These are phyloP conservation scores for Notodromas monacha DNA, from an alignment of 2,888 invertebrate species.

Conservation along the genomic window DNA sequence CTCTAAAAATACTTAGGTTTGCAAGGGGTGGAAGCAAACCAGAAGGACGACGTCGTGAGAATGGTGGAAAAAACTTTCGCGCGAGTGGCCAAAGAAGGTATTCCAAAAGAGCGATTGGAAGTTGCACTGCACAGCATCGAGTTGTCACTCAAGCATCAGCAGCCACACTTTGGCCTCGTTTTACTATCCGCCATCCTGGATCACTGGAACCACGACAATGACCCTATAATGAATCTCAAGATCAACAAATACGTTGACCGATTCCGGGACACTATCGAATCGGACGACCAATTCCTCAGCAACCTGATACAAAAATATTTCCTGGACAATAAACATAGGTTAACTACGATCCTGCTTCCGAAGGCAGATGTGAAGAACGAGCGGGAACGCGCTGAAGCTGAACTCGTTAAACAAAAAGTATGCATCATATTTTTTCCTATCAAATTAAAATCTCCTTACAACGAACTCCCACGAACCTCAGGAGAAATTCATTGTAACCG, in stretches of 20 bases:
- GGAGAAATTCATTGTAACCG: too few relatives aligned
- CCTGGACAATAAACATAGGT: slow-evolving; percentile 37
- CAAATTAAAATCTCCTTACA: too few relatives aligned
- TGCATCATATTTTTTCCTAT: too few relatives aligned
- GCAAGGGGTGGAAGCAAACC: slow-evolving; percentile 36
- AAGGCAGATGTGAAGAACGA: slow-evolving; percentile 36
- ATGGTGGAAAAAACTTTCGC: slow-evolving; percentile 41
- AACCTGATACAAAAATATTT: slow-evolving; percentile 35
- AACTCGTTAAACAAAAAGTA: slow-evolving; percentile 28
- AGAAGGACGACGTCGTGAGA: slow-evolving; percentile 33
- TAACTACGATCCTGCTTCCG: slow-evolving; percentile 57
- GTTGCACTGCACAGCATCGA: slow-evolving; percentile 60
- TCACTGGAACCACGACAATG: slow-evolving; percentile 57
- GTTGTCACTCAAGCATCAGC: slow-evolving; percentile 48
- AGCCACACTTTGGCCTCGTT: slow-evolving; percentile 51
- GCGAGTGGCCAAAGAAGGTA: slow-evolving; percentile 35
- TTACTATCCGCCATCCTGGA: slow-evolving; percentile 39
- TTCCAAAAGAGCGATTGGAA: slow-evolving; percentile 44
- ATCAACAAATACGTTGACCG: slow-evolving; percentile 31
- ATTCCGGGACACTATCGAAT: slow-evolving; percentile 25
- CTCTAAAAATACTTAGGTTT: slow-evolving; percentile 52
- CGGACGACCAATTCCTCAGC: slow-evolving; percentile 28
- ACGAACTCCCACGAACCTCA: too few relatives aligned
- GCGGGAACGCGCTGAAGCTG: slow-evolving; percentile 27
- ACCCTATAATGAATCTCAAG: slow-evolving; percentile 31